These are phyloP conservation scores for Anastrepha ludens DNA, from an alignment of 1,140 invertebrate species.

Conservation along the genomic window DNA sequence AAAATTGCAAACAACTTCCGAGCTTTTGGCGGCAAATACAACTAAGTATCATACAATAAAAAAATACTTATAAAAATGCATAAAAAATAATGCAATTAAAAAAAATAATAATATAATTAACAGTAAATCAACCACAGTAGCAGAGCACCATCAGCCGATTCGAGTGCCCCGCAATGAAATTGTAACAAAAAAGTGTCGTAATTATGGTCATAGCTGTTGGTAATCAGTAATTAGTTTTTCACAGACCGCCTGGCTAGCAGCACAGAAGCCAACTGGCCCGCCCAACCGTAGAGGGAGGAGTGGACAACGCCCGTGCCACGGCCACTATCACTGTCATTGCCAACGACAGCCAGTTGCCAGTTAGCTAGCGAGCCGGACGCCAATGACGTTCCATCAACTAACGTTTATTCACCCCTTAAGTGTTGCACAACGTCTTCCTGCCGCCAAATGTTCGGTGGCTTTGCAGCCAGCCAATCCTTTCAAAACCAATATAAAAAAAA, in stretches of 20 bases:
- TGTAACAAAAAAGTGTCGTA: constrained; percentile 46
- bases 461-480: neutral
- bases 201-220: constrained; percentile 37
- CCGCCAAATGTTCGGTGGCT: neutral
- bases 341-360: neutral
- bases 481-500: neutral
- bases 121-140: neutral
- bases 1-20: constrained; percentile 9
- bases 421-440: neutral
- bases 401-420: neutral
- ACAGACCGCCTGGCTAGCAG: neutral
- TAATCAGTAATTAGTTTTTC: constrained; percentile 47
- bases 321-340: constrained; percentile 38
- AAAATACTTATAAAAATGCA: neutral
- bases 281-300: neutral
- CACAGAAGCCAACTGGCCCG: neutral
- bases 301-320: constrained; percentile 9
- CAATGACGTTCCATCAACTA: neutral
- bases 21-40: neutral
- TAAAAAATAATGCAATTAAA: neutral
- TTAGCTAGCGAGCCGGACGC: neutral
- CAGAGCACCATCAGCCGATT: neutral
- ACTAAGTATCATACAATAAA: neutral
- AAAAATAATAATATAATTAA: neutral
- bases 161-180: neutral